Percentiles rank a stretch among this genome's conserved stretches.
Evolutionary conservation across 2,888 invertebrate species (phyloP).

Genomic region (Kryphioiulus occultus): DNA sequence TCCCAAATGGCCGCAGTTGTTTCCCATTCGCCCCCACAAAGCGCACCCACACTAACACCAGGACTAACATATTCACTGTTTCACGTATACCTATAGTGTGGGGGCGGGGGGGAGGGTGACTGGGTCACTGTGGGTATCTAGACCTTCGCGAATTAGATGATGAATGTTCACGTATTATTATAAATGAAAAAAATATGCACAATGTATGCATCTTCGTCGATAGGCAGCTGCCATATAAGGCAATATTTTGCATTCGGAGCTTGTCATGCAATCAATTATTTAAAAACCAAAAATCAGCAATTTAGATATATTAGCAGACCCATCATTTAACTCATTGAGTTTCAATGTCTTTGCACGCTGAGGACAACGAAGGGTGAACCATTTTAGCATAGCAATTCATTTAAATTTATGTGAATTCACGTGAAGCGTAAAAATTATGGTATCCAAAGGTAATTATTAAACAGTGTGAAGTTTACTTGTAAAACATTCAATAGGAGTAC

Average conservation of each 20-base stretch:
- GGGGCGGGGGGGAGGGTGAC: not conserved
- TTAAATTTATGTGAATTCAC: not conserved
- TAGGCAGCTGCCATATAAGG: slow-evolving; percentile 20
- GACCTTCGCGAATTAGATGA: slow-evolving; percentile 12
- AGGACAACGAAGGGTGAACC: not conserved
- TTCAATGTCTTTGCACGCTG: not conserved
- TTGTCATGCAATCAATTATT: not conserved
- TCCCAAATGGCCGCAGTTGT: slow-evolving; percentile 17
- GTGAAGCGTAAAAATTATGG: not conserved
- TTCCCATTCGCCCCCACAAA: slow-evolving; percentile 31
- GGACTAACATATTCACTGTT: not conserved
- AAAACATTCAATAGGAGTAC: not conserved
- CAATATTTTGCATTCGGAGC: not conserved
- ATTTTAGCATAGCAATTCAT: not conserved
- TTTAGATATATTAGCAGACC: not conserved
- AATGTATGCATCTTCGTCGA: not conserved
- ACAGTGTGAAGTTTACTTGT: not conserved
- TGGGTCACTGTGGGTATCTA: slow-evolving; percentile 20
- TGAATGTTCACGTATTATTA: slow-evolving; percentile 9
- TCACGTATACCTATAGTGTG: not conserved
- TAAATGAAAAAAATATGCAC: not conserved
- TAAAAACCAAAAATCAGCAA: not conserved
- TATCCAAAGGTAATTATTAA: not conserved
- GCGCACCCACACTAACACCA: not conserved
- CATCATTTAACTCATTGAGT: not conserved